Evolutionary conservation across 1,140 invertebrate genomes (phyloP), one percentile per base, ranked within the genome.

Genomic region (Panulirus ornatus): DNA sequence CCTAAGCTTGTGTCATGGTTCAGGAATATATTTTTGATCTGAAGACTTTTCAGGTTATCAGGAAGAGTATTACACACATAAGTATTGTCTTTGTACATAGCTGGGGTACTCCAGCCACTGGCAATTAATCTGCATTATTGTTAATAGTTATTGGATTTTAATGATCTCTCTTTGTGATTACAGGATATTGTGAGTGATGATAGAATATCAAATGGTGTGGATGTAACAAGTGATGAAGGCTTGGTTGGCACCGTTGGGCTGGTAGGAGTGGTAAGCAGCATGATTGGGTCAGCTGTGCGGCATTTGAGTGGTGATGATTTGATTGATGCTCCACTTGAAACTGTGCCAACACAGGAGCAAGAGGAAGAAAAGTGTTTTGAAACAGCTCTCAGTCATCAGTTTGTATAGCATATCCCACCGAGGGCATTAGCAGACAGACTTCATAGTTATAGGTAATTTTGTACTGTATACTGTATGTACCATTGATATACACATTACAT

Each of bases 281-380:
- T 89, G 88, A 89, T 89, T 75, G 88, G 88, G n/a, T 83, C 88
- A 34, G 88, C 88, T 27, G 88, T 89, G 38, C 66, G 88, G 36
- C 88, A 89, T 81, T 19, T 89, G 22, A 89, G 88, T 36, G 88
- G 88, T 8, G 88, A 89, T 19, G 88, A 89, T 40, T 22, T 89
- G 88, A 40, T 30, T 8, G 71, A 75, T 44, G 88, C 66, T 16
- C 22, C 63, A 14, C 51, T 84, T 16, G 79, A 89, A 30, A 81
- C 38, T 2, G 34, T 76, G 27, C 30, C 88, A 8, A 66, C 58
- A 63, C 58, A 70, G 16, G 58, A 73, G 38, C 83, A 36, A 81
- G 85, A 81, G 19, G 40, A n/a, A 19, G 85, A 88, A 51, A 79
- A 44, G 19, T 42, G 75, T n/a, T 88, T 70, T 79, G 85, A 88